Base-by-base conservation (phyloP, 2,113 vertebrate species). In the Dasyprocta punctata region DNA sequence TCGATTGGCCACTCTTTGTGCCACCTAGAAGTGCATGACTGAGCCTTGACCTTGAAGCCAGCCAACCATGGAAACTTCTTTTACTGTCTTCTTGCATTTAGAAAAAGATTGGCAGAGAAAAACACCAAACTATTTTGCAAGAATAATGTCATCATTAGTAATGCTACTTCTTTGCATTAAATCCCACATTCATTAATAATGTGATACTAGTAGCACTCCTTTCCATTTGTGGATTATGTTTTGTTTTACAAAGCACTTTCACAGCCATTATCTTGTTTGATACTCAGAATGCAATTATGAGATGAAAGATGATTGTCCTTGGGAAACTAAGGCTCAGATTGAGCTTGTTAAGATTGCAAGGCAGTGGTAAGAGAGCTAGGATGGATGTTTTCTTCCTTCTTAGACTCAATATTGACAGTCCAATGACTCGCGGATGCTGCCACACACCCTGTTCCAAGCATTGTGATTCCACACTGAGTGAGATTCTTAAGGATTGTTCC, bases 11-110 rank as follows among this genome's bases (percentile, higher is more conserved):
- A 73, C 97, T 92, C 90, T 97, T 52, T 41, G 81, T 88, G 86
- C 86, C 83, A 94, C 5, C 0, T 93, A 90, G 93, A 86, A 92
- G 92, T 80, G 92, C 75, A 19, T 97, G 96, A 94, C 96, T 78
- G 96, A 97, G 92, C 81, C 87, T 97, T 97, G 94, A 98, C 96
- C 98, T 98, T 98, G 95, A 95, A 94, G 96, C 60, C 88, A 91
- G 90, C 71, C 90, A 89, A 95, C 71, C 85, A 36, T 13, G 82
- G 63, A 92, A 91, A 77, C 92, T 90, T 95, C 93, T 97, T 86
- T 97, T 49, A 69, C 71, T 49, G 61, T 61, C 89, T 65, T 80
- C 96, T 84, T 86, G 77, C 96, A 96, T 65, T 92, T 78, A 44
- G 69, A 38, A 44, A 67, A 88, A 83, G 85, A 33, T 78, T 65